A percentile compares a stretch with the other conserved stretches of the same genome.
Evolutionary conservation across 2,113 vertebrate genomes (phyloP).

Genomic region (Cheirogaleus medius): DNA sequence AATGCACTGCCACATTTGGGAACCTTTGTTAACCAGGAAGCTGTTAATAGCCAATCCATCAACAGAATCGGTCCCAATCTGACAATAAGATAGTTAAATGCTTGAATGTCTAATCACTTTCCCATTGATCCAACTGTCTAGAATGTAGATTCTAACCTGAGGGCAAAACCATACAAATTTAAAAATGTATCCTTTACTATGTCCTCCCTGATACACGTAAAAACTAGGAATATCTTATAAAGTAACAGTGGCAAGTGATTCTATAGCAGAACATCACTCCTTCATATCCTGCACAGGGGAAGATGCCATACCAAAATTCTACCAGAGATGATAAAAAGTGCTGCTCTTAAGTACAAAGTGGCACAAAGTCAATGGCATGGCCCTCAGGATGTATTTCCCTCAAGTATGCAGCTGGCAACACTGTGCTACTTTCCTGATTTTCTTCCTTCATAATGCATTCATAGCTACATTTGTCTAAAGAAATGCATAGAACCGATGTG

Average conservation of each 20-base stretch:
- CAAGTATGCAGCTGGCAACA: rapidly evolving
- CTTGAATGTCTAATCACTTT: not conserved
- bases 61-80: not conserved
- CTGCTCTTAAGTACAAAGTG: not conserved
- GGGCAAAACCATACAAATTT: not conserved
- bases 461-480: not conserved
- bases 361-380: not conserved
- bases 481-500: not conserved
- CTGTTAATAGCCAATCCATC: not conserved
- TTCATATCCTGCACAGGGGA: not conserved
- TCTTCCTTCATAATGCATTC: not conserved
- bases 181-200: not conserved
- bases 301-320: not conserved
- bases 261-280: not conserved
- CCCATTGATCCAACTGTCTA: not conserved
- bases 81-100: not conserved
- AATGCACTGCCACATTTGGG: not conserved
- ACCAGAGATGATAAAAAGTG: not conserved
- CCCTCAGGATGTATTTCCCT: not conserved
- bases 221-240: not conserved
- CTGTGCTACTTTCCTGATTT: not conserved
- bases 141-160: not conserved
- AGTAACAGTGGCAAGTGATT: not conserved
- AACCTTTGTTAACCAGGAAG: not conserved
- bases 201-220: not conserved